Evolutionary conservation across 2,797 vertebrate species (phyloP).

Genomic region (Babyrousa celebensis): DNA sequence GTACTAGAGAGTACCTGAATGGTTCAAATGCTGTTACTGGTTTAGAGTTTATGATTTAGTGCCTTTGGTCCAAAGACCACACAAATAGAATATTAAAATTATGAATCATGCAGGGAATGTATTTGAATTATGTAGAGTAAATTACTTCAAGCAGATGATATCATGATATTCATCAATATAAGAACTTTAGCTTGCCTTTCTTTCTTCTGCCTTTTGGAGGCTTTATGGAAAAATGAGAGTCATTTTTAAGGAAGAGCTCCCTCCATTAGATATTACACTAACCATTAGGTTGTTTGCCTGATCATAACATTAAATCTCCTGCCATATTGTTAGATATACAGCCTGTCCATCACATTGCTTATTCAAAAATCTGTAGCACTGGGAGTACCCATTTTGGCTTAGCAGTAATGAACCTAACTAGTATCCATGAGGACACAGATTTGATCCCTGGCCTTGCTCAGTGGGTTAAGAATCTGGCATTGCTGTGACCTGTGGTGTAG

Average conservation of each 20-base stretch:
- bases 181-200: conserved; percentile 19
- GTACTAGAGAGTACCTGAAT: not conserved
- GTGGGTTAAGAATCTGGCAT: too few relatives aligned
- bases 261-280: not conserved
- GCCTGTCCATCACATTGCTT: not conserved
- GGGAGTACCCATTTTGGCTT: too few relatives aligned
- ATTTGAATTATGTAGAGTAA: not conserved
- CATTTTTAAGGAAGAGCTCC: conserved; percentile 22
- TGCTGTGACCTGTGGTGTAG: too few relatives aligned
- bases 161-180: not conserved
- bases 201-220: not conserved
- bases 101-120: not conserved
- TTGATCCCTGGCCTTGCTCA: too few relatives aligned
- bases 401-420: too few relatives aligned
- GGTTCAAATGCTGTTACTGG: not conserved
- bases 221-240: not conserved
- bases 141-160: not conserved
- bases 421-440: too few relatives aligned
- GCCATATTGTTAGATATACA: not conserved
- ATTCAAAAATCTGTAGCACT: not conserved
- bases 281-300: not conserved
- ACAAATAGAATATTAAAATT: conserved; percentile 23
- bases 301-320: not conserved
- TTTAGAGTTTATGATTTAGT: conserved; percentile 16
- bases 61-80: not conserved